phyloP scores from a whole-genome alignment of 2,888 invertebrate genomes.

The Drosophila histrio region DNA sequence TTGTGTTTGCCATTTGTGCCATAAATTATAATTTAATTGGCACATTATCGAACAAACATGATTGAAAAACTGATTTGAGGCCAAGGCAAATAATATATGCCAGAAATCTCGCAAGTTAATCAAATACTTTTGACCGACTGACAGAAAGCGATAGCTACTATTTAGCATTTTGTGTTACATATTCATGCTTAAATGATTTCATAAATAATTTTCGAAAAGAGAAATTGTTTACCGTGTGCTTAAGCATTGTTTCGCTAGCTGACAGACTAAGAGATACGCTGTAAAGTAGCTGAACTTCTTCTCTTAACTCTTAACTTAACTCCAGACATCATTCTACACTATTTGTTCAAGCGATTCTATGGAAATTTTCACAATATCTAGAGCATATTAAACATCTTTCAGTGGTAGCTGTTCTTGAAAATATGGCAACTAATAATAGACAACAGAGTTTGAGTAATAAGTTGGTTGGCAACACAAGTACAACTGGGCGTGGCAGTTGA shows the following conservation, averaged over 20 bases:
- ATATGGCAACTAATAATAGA: not conserved
- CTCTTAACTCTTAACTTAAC: no score
- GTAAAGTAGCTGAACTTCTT: no score
- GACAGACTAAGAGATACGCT: not conserved
- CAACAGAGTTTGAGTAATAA: constrained; percentile 8
- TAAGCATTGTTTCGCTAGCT: not conserved
- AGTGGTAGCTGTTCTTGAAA: not conserved
- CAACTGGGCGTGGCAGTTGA: constrained; percentile 47
- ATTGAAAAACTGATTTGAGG: constrained; percentile 30
- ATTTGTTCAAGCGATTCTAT: not conserved
- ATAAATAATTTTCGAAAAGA: constrained; percentile 33
- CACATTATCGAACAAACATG: constrained; percentile 50
- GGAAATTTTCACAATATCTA: not conserved
- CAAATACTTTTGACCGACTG: constrained; percentile 2
- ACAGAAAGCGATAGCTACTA: constrained; percentile 4
- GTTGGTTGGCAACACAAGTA: constrained; percentile 19
- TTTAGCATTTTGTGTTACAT: constrained; percentile 38
- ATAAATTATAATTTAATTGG: constrained; percentile 69
- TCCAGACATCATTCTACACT: no score
- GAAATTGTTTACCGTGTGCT: constrained; percentile 32
- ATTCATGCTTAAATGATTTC: constrained; percentile 26
- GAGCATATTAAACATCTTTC: not conserved
- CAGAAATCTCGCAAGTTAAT: constrained; percentile 1
- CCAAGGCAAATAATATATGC: constrained; percentile 19
- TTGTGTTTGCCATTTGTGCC: constrained; percentile 31